These are phyloP conservation scores for Leuciscus waleckii DNA, from an alignment of 2,797 vertebrate species.

Conservation along the genomic window DNA sequence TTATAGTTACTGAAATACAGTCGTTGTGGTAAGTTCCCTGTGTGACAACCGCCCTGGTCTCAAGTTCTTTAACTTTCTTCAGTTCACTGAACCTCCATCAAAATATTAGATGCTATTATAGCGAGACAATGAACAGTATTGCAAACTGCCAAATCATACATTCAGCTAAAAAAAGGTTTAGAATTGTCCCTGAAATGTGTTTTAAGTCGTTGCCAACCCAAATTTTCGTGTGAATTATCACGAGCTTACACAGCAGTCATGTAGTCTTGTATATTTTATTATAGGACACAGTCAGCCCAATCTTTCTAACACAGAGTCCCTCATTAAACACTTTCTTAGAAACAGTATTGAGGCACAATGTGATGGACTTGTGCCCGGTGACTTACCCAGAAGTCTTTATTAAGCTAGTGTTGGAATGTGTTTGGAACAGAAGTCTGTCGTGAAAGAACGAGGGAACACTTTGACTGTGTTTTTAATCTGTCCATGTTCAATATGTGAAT, in stretches of 20 bases:
- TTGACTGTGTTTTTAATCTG: slow-evolving; percentile 59
- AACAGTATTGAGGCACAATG: slow-evolving; percentile 29
- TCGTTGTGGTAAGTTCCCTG: not conserved
- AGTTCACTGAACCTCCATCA: not conserved
- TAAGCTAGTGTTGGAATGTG: slow-evolving; percentile 16
- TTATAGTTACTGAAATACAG: not conserved
- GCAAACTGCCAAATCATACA: slow-evolving; percentile 25
- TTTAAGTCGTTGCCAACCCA: not conserved
- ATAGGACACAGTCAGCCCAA: slow-evolving; percentile 12
- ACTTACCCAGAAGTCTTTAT: slow-evolving; percentile 32
- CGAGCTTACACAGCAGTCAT: slow-evolving; percentile 25
- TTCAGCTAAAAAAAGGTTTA: not conserved
- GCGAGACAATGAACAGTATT: slow-evolving; percentile 8
- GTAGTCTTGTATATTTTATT: slow-evolving; percentile 39
- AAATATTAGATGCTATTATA: slow-evolving; percentile 15
- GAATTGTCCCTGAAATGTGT: not conserved
- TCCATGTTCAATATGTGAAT: slow-evolving; percentile 67
- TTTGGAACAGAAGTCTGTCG: slow-evolving; percentile 44
- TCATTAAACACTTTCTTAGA: slow-evolving; percentile 16
- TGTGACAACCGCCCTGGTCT: slow-evolving; percentile 18
- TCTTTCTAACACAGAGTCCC: slow-evolving; percentile 19
- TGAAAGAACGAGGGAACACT: slow-evolving; percentile 53
- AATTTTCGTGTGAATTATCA: not conserved
- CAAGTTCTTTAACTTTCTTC: not conserved
- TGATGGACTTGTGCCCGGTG: slow-evolving; percentile 19